Evolutionary conservation across 2,888 invertebrate species (phyloP), one percentile per base, ranked within the genome.

Genomic region (Phyllotreta cruciferae): DNA sequence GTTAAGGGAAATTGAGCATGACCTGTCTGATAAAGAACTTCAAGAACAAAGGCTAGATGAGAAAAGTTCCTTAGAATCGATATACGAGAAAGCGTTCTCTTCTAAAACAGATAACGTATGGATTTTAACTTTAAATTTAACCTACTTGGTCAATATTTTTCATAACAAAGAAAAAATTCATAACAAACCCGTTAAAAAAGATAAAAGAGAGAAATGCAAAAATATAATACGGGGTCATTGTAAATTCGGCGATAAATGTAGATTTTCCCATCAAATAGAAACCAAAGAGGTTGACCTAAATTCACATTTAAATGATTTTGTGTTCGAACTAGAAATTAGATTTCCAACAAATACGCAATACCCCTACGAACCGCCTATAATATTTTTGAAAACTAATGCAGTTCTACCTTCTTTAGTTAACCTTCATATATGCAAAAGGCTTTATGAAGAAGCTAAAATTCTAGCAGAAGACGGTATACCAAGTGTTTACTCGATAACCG

Each of bases 71-170:
- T 79, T 93, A 37, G 87, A 90, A 79, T 91, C 92, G 10, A 93
- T 93, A 67, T 93, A 92, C 73, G 92, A 90, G 63, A 81, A 84
- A 36, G 83, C 84, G 36, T 92, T 90, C 77, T 83, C 82, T 72
- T 88, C 88, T 65, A 90, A 89, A 76, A 89, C 91, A 60, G 83
- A 83, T 57, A 87, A 91, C 80, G 84, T 92, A 11, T 93, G 93
- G 93, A 85, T 83, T 66, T 81, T 93, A 0, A 86, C 85, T 73
- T 80, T 92, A 60, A 85, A 87, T 73, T 79, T 91, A 62, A 86
- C 90, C 71, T 90, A 90, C 77, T 77, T 92, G 71, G 81, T 88
- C 47, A 74, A 78, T 60, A 71, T 79, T 57, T 80, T 78, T 71
- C 76, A 77, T 63, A 86, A 73, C 76, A 13, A 82, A 81, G 9